These are phyloP conservation scores for Nematostella vectensis DNA, from an alignment of 92 coral and sea anemone species.

Conservation along the genomic window DNA sequence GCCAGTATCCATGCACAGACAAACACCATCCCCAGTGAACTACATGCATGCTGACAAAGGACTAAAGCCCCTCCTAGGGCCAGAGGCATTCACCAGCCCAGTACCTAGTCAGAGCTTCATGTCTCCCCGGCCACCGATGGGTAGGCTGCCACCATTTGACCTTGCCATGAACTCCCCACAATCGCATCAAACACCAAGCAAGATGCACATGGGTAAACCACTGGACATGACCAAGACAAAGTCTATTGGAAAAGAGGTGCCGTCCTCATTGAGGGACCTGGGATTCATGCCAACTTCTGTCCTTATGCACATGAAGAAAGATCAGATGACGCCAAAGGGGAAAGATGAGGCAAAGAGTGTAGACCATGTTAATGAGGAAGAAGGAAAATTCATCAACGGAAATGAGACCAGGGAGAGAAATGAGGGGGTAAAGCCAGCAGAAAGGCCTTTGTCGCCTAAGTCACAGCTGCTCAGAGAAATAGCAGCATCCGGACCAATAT, in stretches of 20 bases:
- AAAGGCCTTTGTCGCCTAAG: not conserved
- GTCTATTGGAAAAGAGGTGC: constrained; percentile 5
- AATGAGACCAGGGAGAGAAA: not conserved
- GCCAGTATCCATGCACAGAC: constrained; percentile 41
- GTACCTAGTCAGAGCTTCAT: constrained; percentile 2
- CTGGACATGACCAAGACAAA: constrained; percentile 1
- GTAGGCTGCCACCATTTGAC: constrained; percentile 14
- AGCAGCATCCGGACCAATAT: not conserved
- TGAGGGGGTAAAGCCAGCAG: not conserved
- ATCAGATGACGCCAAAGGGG: constrained; percentile 42
- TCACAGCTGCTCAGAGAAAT: constrained; percentile 5
- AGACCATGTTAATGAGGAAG: not conserved
- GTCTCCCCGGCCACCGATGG: not conserved
- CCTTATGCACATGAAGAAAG: constrained; percentile 73
- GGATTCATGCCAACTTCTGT: constrained; percentile 95
- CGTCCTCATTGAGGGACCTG: constrained; percentile 18
- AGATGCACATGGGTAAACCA: constrained; percentile 14
- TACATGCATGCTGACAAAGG: constrained; percentile 58
- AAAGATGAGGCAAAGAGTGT: constrained; percentile 4
- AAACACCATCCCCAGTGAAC: constrained; percentile 52
- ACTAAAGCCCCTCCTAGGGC: constrained; percentile 54
- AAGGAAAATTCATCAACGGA: constrained; percentile 1
- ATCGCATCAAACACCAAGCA: not conserved
- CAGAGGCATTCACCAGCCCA: constrained; percentile 37
- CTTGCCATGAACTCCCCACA: constrained; percentile 7